These are phyloP conservation scores for Orius insidiosus DNA, from an alignment of 1,140 invertebrate species.

Conservation along the genomic window DNA sequence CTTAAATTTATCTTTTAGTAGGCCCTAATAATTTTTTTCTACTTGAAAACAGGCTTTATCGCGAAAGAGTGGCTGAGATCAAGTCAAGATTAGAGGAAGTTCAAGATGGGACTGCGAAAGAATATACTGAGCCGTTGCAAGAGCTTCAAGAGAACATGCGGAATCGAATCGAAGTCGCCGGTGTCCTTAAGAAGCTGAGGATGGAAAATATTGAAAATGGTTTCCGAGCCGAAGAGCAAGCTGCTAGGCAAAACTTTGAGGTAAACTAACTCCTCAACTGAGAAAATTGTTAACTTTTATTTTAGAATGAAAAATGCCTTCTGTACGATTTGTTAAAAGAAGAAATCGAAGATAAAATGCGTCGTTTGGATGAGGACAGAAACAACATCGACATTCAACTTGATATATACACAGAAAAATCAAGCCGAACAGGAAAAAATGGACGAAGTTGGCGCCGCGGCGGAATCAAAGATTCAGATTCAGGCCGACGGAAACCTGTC, in stretches of 20 bases:
- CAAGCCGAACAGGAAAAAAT: conserved; percentile 18
- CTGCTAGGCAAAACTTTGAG: conserved; percentile 72
- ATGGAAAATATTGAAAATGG: conserved; percentile 75
- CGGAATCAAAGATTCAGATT: conserved; percentile 29
- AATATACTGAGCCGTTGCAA: conserved; percentile 72
- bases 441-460: conserved; percentile 4
- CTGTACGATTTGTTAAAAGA: conserved; percentile 67
- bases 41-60: conserved; percentile 44
- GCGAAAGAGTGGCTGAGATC: conserved; percentile 68
- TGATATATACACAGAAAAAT: conserved; percentile 36
- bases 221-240: conserved; percentile 72
- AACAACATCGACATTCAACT: conserved; percentile 82
- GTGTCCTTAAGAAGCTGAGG: conserved; percentile 55
- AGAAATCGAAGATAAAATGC: conserved; percentile 82
- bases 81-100: conserved; percentile 76
- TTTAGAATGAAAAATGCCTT: conserved; percentile 76
- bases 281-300: conserved; percentile 13
- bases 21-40: too few species aligned
- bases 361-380: conserved; percentile 80
- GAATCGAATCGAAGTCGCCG: conserved; percentile 76
- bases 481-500: conserved; percentile 57
- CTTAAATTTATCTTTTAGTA: too few species aligned
- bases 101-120: conserved; percentile 58
- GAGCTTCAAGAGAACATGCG: conserved; percentile 73
- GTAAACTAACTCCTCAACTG: conserved; percentile 29